These are phyloP conservation scores for Acanthacorydalis orientalis DNA, from an alignment of 2,888 invertebrate species.

Conservation along the genomic window DNA sequence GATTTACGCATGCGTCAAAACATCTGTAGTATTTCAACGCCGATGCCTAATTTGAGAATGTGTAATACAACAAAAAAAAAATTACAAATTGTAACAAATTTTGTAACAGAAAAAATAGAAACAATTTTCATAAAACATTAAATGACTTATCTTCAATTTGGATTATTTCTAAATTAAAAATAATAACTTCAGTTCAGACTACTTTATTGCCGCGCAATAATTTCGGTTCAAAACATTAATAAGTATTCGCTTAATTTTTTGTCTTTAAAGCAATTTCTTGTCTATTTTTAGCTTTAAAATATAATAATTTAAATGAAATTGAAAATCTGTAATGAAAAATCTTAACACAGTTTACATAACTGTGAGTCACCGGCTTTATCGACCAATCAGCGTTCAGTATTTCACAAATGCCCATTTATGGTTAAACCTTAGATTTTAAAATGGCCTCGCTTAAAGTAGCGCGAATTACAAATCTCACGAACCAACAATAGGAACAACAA, in stretches of 20 bases:
- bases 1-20: conserved; percentile 18
- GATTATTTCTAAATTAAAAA: too few relatives aligned
- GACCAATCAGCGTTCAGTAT: conserved; percentile 38
- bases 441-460: conserved; percentile 16
- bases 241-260: not conserved
- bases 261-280: not conserved
- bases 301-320: too few relatives aligned
- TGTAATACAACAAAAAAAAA: conserved; percentile 32
- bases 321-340: too few relatives aligned
- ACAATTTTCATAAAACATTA: too few relatives aligned
- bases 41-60: conserved; percentile 6
- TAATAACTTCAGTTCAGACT: too few relatives aligned
- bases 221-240: too few relatives aligned
- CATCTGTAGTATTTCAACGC: conserved; percentile 11
- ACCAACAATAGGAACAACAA: too few relatives aligned
- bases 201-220: too few relatives aligned
- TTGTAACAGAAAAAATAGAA: too few relatives aligned
- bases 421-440: conserved; percentile 28
- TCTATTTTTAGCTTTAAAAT: too few relatives aligned
- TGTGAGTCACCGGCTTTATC: conserved; percentile 12
- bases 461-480: too few relatives aligned
- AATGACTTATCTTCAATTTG: too few relatives aligned
- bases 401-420: conserved; percentile 46
- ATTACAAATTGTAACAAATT: not conserved
- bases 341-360: not conserved